Base-by-base conservation (phyloP, 2,888 invertebrate genomes). In the Himalopsyche anomala region DNA sequence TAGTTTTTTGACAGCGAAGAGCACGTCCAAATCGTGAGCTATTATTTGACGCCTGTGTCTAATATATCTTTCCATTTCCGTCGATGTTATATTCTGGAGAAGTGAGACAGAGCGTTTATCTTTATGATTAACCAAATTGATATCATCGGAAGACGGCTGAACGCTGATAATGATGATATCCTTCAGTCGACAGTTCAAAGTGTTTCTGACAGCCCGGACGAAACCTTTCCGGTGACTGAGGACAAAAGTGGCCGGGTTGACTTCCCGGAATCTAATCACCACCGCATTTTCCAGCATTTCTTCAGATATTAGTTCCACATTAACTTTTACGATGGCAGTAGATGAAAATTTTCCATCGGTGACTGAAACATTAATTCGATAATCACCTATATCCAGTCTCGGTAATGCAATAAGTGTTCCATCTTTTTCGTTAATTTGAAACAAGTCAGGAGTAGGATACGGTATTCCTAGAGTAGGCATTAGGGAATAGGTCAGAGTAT, bases 271-370 rank as follows among this genome's bases (percentile, higher is more conserved):
- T 87, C 97, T 94, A 40, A 99, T 94, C 4, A 98, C 96, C 42
- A 98, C 95, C 0, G 98, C 95, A 91, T 97, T 96, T 69, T 96
- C 95, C 12, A 99, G 93, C 96, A 98, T 96, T 89, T 97, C 97
- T 88, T 97, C 96, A 0, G 96, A 95, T 38, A 99, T 92, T 0
- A 97, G 93, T 88, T 96, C 95, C 1, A 99, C 97, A 85, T 94
- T 94, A 0, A 99, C 95, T 90, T 95, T 96, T 2, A 98, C 96
- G 56, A 95, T 93, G 0, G 97, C 95, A 90, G 94, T 95, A 0
- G 96, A 95, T 62, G 95, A 94, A 91, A 96, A 99, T 90, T 98
- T 98, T 8, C 99, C 98, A 92, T 99, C 99, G 51, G 96, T 96
- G 2, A 98, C 99, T 19, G 98, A 97, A 0, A 99, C 96, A 91